These are phyloP conservation scores for Conus betulinus DNA, from an alignment of 1,140 invertebrate genomes.

Conservation along the genomic window DNA sequence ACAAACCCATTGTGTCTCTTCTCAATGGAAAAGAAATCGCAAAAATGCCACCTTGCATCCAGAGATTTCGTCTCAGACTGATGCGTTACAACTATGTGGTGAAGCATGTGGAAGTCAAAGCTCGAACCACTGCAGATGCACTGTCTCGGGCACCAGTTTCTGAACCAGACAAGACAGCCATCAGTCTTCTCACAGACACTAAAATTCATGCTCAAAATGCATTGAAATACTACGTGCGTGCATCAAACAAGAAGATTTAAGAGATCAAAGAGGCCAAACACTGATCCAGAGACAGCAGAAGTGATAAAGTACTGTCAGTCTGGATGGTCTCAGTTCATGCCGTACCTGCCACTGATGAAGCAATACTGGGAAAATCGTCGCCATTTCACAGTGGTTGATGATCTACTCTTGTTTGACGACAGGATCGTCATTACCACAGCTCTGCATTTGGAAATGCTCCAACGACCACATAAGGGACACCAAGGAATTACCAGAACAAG, in stretches of 20 bases:
- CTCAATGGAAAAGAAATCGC: no score
- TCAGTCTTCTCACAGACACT: background rate
- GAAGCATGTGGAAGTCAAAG: background rate
- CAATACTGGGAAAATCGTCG: constrained; percentile 37
- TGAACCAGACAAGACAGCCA: background rate
- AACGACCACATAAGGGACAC: no score
- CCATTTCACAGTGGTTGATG: constrained; percentile 41
- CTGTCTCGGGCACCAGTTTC: background rate
- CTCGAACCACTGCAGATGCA: background rate
- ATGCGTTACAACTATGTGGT: no score
- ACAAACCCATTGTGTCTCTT: no score
- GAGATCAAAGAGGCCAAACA: background rate
- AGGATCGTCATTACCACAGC: no score
- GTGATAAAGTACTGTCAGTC: background rate
- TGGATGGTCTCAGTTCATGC: constrained; percentile 1
- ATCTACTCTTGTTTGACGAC: no score
- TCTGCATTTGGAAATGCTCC: no score
- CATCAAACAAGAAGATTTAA: background rate
- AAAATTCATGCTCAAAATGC: background rate
- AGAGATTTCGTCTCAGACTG: no score
- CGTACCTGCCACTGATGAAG: background rate
- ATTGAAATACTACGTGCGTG: no score
- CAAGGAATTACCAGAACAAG: no score
- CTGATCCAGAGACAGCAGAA: background rate
- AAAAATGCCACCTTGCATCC: no score